These are phyloP conservation scores for Ormia ochracea DNA, from an alignment of 2,888 invertebrate genomes.

Conservation along the genomic window DNA sequence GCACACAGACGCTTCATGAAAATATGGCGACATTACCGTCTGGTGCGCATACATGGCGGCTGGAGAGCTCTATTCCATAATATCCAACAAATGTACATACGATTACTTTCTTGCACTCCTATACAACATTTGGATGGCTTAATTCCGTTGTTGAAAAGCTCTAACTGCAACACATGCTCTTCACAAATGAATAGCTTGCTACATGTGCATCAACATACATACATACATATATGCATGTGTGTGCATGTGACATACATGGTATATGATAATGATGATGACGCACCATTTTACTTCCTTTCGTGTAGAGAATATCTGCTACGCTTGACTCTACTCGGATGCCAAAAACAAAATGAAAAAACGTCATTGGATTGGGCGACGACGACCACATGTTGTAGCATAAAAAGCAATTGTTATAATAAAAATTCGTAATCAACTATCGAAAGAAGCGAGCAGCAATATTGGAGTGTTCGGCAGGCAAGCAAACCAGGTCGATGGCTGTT, in stretches of 20 bases:
- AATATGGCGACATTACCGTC: constrained; percentile 27
- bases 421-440: constrained; percentile 46
- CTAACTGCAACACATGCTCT: constrained; percentile 22
- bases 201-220: too few relatives aligned
- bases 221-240: too few relatives aligned
- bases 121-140: constrained; percentile 24
- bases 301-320: constrained; percentile 20
- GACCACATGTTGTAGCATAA: constrained; percentile 13
- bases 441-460: constrained; percentile 29
- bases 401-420: not conserved
- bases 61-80: constrained; percentile 4
- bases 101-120: not conserved
- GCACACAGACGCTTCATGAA: too few relatives aligned
- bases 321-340: not conserved
- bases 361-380: constrained; percentile 11
- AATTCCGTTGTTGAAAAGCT: constrained; percentile 35
- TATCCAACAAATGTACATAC: not conserved
- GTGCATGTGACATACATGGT: too few relatives aligned
- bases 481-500: constrained; percentile 25
- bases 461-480: not conserved
- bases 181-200: not conserved
- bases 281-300: constrained; percentile 14
- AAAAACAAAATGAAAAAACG: not conserved
- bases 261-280: constrained; percentile 11
- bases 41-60: not conserved